A percentile compares a stretch with the other conserved stretches of the same genome.
Evolutionary conservation across 2,113 vertebrate genomes (phyloP).

Genomic region (Dolichallabes microphthalmus): DNA sequence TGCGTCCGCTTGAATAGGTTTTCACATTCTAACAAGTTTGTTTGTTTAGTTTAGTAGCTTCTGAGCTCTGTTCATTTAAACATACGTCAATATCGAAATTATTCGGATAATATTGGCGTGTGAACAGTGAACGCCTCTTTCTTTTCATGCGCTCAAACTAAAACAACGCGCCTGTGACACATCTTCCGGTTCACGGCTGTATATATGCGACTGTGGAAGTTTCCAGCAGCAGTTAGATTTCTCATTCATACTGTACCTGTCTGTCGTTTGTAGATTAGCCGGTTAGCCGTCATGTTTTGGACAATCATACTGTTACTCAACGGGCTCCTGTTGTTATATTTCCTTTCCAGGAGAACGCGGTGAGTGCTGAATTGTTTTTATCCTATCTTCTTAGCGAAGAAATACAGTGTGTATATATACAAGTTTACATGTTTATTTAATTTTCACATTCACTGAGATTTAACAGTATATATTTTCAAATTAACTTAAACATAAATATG

Average conservation of each 20-base stretch:
- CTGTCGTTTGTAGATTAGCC: background rate
- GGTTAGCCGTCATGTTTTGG: constrained; percentile 64
- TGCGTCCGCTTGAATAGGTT: background rate
- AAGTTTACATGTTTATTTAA: too few relatives aligned
- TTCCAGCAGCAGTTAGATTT: background rate
- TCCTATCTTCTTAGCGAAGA: background rate
- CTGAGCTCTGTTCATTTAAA: background rate
- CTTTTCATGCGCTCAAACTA: background rate
- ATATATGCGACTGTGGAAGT: background rate
- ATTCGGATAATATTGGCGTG: too few relatives aligned
- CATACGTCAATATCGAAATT: background rate
- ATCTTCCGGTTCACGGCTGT: background rate
- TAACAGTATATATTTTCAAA: background rate
- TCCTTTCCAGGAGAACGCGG: constrained; percentile 66
- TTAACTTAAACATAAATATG: background rate
- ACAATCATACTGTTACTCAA: constrained; percentile 60
- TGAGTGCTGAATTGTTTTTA: constrained; percentile 43
- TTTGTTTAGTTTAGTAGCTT: background rate
- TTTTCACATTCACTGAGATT: background rate
- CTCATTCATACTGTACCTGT: background rate
- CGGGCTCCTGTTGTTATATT: constrained; percentile 59
- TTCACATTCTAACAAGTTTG: background rate
- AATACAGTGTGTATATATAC: too few relatives aligned
- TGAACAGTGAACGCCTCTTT: background rate
- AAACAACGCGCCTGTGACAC: background rate